These are phyloP conservation scores for Bufo bufo DNA, from an alignment of 2,113 vertebrate genomes.

Conservation along the genomic window DNA sequence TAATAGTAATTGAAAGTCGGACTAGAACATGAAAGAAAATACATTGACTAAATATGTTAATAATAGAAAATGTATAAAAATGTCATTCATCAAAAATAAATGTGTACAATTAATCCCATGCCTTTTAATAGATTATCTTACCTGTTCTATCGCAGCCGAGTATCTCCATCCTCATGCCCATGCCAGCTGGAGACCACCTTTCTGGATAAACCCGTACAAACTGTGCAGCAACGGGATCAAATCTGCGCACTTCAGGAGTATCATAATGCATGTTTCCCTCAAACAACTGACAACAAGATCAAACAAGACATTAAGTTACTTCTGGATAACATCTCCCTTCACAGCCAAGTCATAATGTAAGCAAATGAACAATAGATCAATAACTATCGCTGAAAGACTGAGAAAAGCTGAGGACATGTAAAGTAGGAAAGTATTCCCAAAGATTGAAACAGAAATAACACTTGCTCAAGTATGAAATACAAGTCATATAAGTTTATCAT, in stretches of 20 bases:
- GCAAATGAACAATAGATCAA: background rate
- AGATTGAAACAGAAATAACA: background rate
- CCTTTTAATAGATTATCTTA: constrained; percentile 64
- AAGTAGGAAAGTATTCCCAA: background rate
- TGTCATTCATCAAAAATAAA: background rate
- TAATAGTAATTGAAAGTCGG: background rate
- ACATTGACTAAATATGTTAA: background rate
- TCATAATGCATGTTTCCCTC: constrained; percentile 97
- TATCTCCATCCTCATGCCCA: constrained; percentile 96
- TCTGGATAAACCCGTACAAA: constrained; percentile 90
- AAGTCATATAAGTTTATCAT: background rate
- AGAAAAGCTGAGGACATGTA: background rate
- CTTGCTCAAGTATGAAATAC: background rate
- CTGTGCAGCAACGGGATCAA: constrained; percentile 89
- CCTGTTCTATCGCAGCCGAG: constrained; percentile 95
- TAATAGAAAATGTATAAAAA: background rate
- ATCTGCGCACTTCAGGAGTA: constrained; percentile 91
- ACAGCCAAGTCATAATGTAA: background rate
- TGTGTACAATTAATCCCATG: background rate
- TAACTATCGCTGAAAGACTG: background rate
- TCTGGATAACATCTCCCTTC: background rate
- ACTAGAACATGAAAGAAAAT: background rate
- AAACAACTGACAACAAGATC: constrained; percentile 78
- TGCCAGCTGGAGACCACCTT: constrained; percentile 93
- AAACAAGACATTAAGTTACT: background rate